Percentiles rank a stretch among this genome's conserved stretches.
Conservation (phyloP, 2,113 vertebrate genomes). For the Chionis minor region DNA sequence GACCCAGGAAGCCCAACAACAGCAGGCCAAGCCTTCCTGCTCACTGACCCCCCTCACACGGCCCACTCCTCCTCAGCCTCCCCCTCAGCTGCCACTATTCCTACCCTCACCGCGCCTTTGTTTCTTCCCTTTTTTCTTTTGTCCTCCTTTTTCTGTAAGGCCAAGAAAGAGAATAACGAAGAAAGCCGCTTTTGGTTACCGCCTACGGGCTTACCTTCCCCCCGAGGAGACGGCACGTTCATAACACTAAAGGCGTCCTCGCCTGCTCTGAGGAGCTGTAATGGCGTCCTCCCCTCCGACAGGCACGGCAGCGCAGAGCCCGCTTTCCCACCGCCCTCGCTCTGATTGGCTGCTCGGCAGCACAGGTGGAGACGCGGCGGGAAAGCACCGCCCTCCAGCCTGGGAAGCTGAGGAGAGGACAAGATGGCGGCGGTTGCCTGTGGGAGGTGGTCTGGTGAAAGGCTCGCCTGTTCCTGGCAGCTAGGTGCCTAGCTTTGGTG, state of each 20-base stretch:
- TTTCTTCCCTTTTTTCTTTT: neutral
- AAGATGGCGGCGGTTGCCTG: rapidly evolving
- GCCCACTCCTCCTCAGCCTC: rapidly evolving
- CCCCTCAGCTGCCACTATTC: neutral
- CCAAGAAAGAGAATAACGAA: rapidly evolving
- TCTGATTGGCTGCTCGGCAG: neutral
- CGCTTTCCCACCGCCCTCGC: neutral
- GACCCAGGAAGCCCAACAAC: rapidly evolving
- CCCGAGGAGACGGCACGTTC: rapidly evolving
- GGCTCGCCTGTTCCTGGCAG: rapidly evolving
- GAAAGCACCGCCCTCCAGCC: neutral
- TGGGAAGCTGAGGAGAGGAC: rapidly evolving
- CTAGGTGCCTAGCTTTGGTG: too few species aligned
- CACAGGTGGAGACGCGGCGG: rapidly evolving
- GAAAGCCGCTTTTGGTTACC: rapidly evolving
- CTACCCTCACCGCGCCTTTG: rapidly evolving
- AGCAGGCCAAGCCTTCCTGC: rapidly evolving
- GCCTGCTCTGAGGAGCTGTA: rapidly evolving
- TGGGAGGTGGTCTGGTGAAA: rapidly evolving
- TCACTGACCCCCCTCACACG: neutral
- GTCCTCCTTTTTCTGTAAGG: neutral
- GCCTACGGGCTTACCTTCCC: rapidly evolving
- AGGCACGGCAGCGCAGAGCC: rapidly evolving
- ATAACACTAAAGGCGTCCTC: rapidly evolving
- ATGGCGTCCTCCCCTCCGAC: rapidly evolving